phyloP scores from a whole-genome alignment of 1,140 invertebrate species.

The Cydia fagiglandana region DNA sequence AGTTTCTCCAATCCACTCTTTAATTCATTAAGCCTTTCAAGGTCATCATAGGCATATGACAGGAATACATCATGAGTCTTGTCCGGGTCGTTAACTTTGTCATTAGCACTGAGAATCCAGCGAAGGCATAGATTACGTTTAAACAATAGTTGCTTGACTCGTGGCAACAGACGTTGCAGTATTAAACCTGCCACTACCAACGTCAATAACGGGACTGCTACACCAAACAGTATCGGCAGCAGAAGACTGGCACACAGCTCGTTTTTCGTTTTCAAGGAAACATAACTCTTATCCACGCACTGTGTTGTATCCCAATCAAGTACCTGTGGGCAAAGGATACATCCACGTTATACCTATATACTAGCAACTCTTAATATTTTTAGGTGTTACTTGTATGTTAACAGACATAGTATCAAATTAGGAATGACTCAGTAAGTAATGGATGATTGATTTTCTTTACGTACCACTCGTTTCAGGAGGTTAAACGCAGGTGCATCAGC shows the following conservation, averaged over 20 bases:
- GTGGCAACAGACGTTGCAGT: slow-evolving; percentile 3
- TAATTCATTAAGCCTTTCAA: slow-evolving; percentile 76
- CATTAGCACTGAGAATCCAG: slow-evolving; percentile 13
- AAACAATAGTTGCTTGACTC: slow-evolving; percentile 18
- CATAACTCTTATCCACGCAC: not conserved
- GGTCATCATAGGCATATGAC: slow-evolving; percentile 90
- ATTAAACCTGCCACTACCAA: not conserved
- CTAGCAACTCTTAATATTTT: not conserved
- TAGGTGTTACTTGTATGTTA: not conserved
- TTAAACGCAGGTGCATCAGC: not conserved
- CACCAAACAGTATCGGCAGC: not conserved
- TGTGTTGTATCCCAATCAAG: not conserved
- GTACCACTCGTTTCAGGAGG: not conserved
- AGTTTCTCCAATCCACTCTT: slow-evolving; percentile 81
- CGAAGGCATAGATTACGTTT: not conserved
- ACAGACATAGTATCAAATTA: too few species aligned
- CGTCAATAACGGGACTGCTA: not conserved
- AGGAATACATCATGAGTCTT: slow-evolving; percentile 89
- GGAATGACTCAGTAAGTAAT: not conserved
- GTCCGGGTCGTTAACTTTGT: not conserved
- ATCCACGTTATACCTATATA: not conserved
- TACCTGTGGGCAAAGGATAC: not conserved
- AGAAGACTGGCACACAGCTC: not conserved
- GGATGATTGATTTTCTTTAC: not conserved
- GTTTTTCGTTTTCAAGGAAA: slow-evolving; percentile 1